These are phyloP conservation scores for Papilio xuthus DNA, from an alignment of 1,140 invertebrate genomes.

Conservation along the genomic window DNA sequence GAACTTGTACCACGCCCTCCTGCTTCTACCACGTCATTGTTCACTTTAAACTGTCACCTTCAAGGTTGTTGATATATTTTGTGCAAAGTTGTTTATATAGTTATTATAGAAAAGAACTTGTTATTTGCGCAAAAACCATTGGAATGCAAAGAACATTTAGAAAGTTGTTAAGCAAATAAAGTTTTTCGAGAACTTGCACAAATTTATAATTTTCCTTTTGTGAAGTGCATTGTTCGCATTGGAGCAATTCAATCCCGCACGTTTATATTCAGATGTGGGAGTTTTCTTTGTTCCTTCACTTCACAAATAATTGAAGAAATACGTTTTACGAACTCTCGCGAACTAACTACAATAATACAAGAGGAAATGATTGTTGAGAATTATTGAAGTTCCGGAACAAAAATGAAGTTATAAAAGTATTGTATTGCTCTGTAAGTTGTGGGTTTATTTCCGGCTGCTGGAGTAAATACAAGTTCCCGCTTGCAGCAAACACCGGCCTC, in stretches of 20 bases:
- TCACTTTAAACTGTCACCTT: too few species aligned
- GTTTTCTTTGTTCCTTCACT: conserved; percentile 19
- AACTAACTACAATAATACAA: neutral
- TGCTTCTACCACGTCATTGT: too few species aligned
- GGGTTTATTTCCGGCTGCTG: neutral
- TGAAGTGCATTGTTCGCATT: conserved; percentile 15
- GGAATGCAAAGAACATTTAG: neutral
- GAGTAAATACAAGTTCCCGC: neutral
- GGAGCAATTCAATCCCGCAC: neutral
- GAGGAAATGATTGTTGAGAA: neutral
- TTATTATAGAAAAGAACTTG: neutral
- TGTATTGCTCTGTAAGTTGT: neutral
- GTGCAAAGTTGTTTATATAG: neutral
- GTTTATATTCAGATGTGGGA: conserved; percentile 2
- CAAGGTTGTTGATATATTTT: neutral
- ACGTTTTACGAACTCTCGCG: neutral
- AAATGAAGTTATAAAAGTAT: conserved; percentile 14
- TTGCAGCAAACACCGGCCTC: neutral
- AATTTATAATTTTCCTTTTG: conserved; percentile 21
- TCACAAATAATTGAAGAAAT: conserved; percentile 16
- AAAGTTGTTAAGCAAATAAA: conserved; percentile 17
- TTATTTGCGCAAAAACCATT: neutral
- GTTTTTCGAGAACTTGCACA: conserved; percentile 2
- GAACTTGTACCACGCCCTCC: too few species aligned
- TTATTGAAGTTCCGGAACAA: neutral